Evolutionary conservation across 2,888 invertebrate genomes (phyloP).

Genomic region (Halocaridina rubra): DNA sequence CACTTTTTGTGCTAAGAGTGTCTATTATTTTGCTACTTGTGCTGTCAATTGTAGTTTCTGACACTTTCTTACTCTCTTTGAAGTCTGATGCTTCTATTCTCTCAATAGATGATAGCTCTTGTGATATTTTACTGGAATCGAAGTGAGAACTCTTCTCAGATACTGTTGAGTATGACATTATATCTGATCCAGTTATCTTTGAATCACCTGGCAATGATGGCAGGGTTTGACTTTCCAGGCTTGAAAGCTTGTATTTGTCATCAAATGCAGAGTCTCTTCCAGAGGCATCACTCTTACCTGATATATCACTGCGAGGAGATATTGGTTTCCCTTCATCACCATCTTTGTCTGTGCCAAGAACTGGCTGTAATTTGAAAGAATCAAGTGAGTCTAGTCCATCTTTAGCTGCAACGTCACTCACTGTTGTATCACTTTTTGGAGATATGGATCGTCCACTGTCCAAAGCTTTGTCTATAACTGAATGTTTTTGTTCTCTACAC

Average conservation of each 20-base stretch:
- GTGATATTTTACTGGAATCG: conserved; percentile 1
- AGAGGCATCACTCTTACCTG: conserved; percentile 45
- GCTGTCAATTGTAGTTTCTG: conserved; percentile 37
- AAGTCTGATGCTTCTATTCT: neutral
- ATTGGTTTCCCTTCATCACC: conserved; percentile 42
- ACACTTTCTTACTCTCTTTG: conserved; percentile 14
- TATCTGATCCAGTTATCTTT: conserved; percentile 16
- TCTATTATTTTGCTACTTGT: conserved; percentile 39
- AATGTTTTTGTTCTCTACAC: conserved; percentile 35
- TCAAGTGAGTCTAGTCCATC: conserved; percentile 51
- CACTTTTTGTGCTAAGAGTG: conserved; percentile 52
- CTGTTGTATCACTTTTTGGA: conserved; percentile 51
- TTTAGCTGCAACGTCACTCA: conserved; percentile 51
- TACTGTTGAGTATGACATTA: conserved; percentile 23
- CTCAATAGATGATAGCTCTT: neutral
- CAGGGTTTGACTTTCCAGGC: conserved; percentile 55
- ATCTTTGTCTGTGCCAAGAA: conserved; percentile 37
- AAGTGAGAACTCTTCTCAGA: neutral
- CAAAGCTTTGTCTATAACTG: conserved; percentile 30
- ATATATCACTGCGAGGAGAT: conserved; percentile 49
- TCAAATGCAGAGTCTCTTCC: conserved; percentile 62
- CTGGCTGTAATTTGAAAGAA: conserved; percentile 44
- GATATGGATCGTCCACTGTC: conserved; percentile 61
- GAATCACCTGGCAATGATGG: conserved; percentile 35
- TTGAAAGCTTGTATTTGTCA: conserved; percentile 57